A percentile compares a stretch with the other conserved stretches of the same genome.
phyloP scores from a whole-genome alignment of 2,113 vertebrate species.

The rabbit (Oryctolagus cuniculus) region mOryCun1.1 NC_091438.1:92378001-92378500 shows the following conservation, averaged over 20 bases:
- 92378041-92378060: not conserved
- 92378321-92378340: not conserved
- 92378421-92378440: not conserved
- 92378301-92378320: not conserved
- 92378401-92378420: not conserved
- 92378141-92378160: not conserved
- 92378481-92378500: not conserved
- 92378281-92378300: not conserved
- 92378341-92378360: not conserved
- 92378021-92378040: not conserved
- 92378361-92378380: not conserved
- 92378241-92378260: not conserved
- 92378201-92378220: not conserved
- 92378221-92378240: not conserved
- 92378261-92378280: not conserved
- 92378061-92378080: not conserved
- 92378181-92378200: not conserved
- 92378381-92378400: not conserved
- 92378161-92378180: not conserved
- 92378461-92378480: not conserved
- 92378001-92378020: not conserved
- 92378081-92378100: slow-evolving; percentile 9
- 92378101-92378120: not conserved
- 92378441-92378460: not conserved
- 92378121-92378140: not conserved